Conservation (phyloP, 1,140 invertebrate genomes). For the Euschistus heros region DNA sequence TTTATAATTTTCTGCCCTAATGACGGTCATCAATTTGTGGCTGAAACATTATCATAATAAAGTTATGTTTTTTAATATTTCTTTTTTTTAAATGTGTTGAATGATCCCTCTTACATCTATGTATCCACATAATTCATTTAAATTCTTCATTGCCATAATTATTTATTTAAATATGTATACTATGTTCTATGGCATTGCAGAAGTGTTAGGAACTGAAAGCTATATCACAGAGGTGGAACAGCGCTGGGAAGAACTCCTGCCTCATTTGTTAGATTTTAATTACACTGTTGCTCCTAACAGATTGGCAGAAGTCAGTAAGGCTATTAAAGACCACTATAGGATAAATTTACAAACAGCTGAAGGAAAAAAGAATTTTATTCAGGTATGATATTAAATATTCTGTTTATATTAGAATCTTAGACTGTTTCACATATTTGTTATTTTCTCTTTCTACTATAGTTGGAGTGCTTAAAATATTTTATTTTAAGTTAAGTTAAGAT, state of each 20-base stretch:
- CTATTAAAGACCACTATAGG: conserved; percentile 26
- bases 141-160: neutral
- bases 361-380: conserved; percentile 4
- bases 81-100: neutral
- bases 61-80: neutral
- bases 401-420: neutral
- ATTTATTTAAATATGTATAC: neutral
- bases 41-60: neutral
- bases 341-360: neutral
- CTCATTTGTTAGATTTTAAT: conserved; percentile 29
- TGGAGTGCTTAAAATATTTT: neutral
- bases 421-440: neutral
- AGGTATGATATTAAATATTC: neutral
- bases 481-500: neutral
- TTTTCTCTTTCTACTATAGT: neutral
- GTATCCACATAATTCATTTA: neutral
- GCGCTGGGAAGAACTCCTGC: conserved; percentile 26
- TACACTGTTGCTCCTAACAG: conserved; percentile 22
- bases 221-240: conserved; percentile 23
- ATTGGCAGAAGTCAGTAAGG: conserved; percentile 9
- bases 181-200: conserved; percentile 18
- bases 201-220: conserved; percentile 21
- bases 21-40: neutral
- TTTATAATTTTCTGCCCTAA: neutral
- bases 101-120: neutral